Evolutionary conservation across 2,113 vertebrate genomes (phyloP), one percentile per base, ranked within the genome.

Genomic region (Eidolon helvum): DNA sequence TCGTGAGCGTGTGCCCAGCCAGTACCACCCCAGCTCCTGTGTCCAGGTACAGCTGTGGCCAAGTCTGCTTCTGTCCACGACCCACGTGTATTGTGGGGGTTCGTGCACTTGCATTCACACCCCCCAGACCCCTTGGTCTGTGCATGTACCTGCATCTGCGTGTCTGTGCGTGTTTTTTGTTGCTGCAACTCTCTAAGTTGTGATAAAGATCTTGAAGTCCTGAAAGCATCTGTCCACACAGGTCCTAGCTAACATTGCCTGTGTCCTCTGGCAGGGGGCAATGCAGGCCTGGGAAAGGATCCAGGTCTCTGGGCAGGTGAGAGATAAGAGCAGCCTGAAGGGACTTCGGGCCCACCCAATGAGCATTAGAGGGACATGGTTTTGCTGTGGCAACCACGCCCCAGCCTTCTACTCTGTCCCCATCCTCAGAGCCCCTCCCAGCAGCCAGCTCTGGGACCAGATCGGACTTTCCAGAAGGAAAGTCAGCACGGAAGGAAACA

Each of bases 201-300:
- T 3, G 43, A 71, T 5, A 68, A n/a, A 72, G 69, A 85, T 45
- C 24, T 78, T 84, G 68, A 66, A 40, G n/a, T n/a, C 18, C 79
- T 15, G n/a, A 7, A 71, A 53, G 40, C 16, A 15, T 90, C 72
- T 92, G 57, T 50, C 55, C 28, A 43, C 38, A 45, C 5, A n/a
- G 18, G 82, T 21, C 43, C 53, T 61, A n/a, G n/a, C 26, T 84
- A 90, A 74, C 61, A 91, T 55, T 94, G 88, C 71, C 40, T 72
- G n/a, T 61, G 61, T 7, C 43, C 33, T 48, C 89, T 89, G 79
- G 48, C 85, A 95, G 93, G 66, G 79, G 59, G 72, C 80, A 50
- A 94, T 88, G 77, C 53, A 93, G 71, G 86, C 38, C 55, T 66
- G 43, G 66, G 40, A 95, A 97, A 94, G 33, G n/a, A 80, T 40